These are phyloP conservation scores for Phodopus roborovskii DNA, from an alignment of 2,113 vertebrate species.

Conservation along the genomic window DNA sequence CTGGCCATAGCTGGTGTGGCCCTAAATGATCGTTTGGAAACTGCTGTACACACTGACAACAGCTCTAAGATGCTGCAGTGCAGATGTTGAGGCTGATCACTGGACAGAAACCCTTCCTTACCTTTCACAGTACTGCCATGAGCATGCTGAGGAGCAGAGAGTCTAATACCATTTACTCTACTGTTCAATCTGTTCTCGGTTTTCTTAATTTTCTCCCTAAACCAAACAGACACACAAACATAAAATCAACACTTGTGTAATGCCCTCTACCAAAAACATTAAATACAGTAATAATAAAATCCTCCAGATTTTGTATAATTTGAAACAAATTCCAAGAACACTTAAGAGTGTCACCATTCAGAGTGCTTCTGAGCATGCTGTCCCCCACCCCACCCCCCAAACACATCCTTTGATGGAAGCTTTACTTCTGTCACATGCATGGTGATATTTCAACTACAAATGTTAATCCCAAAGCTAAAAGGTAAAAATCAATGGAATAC, in stretches of 20 bases:
- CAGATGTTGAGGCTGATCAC: neutral
- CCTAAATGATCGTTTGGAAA: neutral
- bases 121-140: conserved; percentile 87
- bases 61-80: neutral
- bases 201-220: conserved; percentile 88
- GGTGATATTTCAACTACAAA: neutral
- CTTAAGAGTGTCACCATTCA: neutral
- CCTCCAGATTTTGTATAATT: neutral
- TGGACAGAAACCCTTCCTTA: conserved; percentile 72
- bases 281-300: conserved; percentile 22
- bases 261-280: conserved; percentile 12
- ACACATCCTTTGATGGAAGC: neutral
- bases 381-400: neutral
- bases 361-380: neutral
- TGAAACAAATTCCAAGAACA: neutral
- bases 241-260: conserved; percentile 53
- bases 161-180: conserved; percentile 88
- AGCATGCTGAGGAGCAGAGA: conserved; percentile 82
- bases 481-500: neutral
- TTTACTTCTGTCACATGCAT: neutral
- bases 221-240: conserved; percentile 1
- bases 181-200: conserved; percentile 83
- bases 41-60: neutral
- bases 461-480: conserved; percentile 38
- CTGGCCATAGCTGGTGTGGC: neutral